Conservation (phyloP, 64 coral and sea anemone genomes). For the Montipora capricornis region DNA sequence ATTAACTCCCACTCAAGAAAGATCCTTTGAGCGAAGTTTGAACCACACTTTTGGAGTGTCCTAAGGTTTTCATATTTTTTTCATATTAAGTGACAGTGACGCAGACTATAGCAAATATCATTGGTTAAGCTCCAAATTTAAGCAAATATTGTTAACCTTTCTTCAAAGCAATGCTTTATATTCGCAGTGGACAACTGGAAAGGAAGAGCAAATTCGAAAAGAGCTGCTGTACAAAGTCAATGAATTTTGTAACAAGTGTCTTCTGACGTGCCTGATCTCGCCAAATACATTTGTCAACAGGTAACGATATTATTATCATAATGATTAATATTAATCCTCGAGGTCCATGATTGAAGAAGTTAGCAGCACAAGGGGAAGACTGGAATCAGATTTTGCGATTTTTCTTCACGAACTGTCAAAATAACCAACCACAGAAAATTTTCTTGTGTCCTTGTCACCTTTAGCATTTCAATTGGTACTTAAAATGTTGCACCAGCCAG, state of each 20-base stretch:
- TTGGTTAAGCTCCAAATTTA: no score
- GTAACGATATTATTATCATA: neutral
- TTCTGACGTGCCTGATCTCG: neutral
- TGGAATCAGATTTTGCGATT: no score
- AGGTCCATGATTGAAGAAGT: neutral
- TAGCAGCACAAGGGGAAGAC: neutral
- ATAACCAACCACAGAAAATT: neutral
- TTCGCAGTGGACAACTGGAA: slow-evolving; percentile 39
- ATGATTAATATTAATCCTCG: neutral
- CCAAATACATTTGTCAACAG: slow-evolving; percentile 4
- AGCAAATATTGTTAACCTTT: no score
- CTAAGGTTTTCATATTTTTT: no score
- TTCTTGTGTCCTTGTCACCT: no score
- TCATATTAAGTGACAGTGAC: no score
- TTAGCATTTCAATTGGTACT: no score
- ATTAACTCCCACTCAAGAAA: no score
- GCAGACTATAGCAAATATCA: no score
- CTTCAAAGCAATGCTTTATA: neutral
- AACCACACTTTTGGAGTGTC: no score
- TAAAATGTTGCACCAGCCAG: no score
- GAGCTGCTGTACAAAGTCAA: slow-evolving; percentile 9
- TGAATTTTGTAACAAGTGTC: neutral
- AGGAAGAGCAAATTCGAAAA: neutral
- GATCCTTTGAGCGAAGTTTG: no score
- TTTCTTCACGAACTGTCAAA: neutral